phyloP scores from a whole-genome alignment of 2,888 invertebrate genomes.

The Gisinianus flammeolus region DNA sequence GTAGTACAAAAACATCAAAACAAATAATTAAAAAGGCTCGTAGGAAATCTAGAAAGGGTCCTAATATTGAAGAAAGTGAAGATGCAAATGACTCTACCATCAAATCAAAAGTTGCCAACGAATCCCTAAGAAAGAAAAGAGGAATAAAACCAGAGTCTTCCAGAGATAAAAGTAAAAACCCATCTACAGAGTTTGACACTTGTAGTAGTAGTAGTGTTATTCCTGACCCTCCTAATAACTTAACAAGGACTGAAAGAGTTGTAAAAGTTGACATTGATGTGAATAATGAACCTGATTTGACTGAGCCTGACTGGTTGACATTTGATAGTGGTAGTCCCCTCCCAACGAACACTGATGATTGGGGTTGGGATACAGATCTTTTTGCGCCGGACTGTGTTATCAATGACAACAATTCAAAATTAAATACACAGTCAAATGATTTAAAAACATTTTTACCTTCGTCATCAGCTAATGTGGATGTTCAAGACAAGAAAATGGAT shows the following conservation, averaged over 20 bases:
- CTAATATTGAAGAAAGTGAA: background rate
- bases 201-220: no score
- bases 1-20: background rate
- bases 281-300: background rate
- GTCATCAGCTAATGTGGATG: background rate
- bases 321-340: no score
- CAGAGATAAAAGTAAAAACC: no score
- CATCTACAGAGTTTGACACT: no score
- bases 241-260: no score
- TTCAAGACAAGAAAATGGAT: background rate
- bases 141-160: no score
- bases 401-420: background rate
- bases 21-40: background rate
- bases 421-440: background rate
- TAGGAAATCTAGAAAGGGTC: background rate
- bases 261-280: background rate
- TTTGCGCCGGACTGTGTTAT: background rate
- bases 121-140: no score
- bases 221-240: no score
- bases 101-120: no score
- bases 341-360: background rate
- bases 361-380: constrained; percentile 20
- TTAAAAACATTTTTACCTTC: background rate
- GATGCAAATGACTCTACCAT: no score
- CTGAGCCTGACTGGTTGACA: no score